A percentile compares a stretch with the other conserved stretches of the same genome.
phyloP scores from a whole-genome alignment of 2,113 vertebrate species.

The Formicarius rufipectus region DNA sequence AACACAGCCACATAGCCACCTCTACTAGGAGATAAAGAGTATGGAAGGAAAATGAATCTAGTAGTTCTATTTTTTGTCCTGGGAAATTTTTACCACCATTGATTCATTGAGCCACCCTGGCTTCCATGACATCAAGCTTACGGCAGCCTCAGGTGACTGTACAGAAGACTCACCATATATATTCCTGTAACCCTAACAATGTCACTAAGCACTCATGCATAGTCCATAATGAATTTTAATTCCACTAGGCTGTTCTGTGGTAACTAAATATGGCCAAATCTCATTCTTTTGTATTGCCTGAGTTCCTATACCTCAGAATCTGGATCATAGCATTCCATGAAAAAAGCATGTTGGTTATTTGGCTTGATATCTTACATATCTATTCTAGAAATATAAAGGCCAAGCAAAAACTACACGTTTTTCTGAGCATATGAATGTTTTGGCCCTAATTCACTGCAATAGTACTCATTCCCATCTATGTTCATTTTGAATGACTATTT shows the following conservation, averaged over 20 bases:
- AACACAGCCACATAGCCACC: background rate
- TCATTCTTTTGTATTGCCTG: background rate
- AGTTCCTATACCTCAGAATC: background rate
- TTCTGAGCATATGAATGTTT: background rate
- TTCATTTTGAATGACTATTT: background rate
- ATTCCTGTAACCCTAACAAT: background rate
- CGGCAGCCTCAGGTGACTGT: background rate
- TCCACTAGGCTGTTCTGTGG: background rate
- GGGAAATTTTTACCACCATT: background rate
- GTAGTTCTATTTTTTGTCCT: background rate
- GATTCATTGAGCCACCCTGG: background rate
- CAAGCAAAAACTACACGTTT: background rate
- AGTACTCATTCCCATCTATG: background rate
- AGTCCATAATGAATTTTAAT: background rate
- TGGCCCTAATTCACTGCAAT: background rate
- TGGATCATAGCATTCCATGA: background rate
- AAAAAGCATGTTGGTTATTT: background rate
- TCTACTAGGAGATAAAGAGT: background rate
- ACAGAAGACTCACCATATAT: rapidly evolving
- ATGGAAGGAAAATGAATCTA: background rate
- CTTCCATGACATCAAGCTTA: background rate
- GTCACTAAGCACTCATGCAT: background rate
- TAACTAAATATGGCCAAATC: background rate
- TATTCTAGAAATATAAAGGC: background rate
- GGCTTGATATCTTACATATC: background rate